A percentile compares a stretch with the other conserved stretches of the same genome.
Evolutionary conservation across 2,888 invertebrate genomes (phyloP).

Genomic region (Harpagoxenus sublaevis): DNA sequence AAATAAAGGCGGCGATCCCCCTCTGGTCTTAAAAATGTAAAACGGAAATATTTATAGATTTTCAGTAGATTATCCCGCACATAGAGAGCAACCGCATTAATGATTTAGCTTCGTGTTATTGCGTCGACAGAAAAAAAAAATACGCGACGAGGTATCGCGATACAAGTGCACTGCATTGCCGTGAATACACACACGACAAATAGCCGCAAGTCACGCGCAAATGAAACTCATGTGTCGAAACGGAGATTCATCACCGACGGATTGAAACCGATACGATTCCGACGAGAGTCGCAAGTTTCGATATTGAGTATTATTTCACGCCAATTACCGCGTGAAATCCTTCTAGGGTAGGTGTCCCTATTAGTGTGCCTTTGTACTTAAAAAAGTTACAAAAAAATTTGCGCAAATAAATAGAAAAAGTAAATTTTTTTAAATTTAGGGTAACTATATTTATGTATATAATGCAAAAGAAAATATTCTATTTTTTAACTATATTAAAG

Average conservation of each 20-base stretch:
- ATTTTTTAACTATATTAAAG: too few relatives aligned
- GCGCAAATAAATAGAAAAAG: too few relatives aligned
- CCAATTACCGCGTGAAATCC: background rate
- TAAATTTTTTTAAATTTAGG: too few relatives aligned
- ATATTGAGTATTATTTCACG: background rate
- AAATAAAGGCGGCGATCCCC: constrained; percentile 23
- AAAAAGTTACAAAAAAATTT: too few relatives aligned
- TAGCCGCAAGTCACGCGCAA: constrained; percentile 32
- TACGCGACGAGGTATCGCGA: constrained; percentile 4
- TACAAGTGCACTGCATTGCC: background rate
- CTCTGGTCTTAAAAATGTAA: constrained; percentile 15
- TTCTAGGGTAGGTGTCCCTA: too few relatives aligned
- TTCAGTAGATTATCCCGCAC: constrained; percentile 28
- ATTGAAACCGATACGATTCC: constrained; percentile 8
- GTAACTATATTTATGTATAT: too few relatives aligned
- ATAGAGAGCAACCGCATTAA: constrained; percentile 3
- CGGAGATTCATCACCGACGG: background rate
- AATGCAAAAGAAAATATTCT: too few relatives aligned
- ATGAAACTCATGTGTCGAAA: constrained; percentile 18
- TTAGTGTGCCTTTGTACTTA: too few relatives aligned
- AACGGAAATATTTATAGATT: constrained; percentile 44
- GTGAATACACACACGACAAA: background rate
- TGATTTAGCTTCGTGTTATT: constrained; percentile 31
- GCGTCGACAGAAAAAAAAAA: background rate
- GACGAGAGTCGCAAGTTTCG: background rate